Conservation (phyloP, 2,113 vertebrate species). For the Psammodynastes pulverulentus region DNA sequence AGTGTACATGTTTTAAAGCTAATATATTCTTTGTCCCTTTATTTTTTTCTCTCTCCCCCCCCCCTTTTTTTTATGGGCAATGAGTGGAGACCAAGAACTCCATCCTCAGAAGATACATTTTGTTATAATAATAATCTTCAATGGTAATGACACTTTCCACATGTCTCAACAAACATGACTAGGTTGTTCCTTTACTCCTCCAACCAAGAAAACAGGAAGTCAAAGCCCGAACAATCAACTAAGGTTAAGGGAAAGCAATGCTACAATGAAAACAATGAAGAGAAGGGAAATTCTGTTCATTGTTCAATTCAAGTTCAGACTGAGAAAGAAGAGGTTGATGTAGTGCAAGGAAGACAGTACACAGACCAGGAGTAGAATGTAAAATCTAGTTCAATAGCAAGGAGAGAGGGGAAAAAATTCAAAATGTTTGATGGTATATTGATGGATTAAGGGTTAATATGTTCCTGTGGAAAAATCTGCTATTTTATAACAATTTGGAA, state of each 20-base stretch:
- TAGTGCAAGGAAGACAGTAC: neutral
- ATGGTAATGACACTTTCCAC: neutral
- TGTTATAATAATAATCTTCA: neutral
- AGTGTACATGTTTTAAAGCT: neutral
- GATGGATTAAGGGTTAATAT: neutral
- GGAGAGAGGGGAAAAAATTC: neutral
- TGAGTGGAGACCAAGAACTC: neutral
- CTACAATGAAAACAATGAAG: neutral
- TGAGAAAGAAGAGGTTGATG: neutral
- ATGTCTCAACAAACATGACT: neutral
- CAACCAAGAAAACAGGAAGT: neutral
- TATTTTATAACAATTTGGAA: neutral
- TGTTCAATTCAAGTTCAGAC: neutral
- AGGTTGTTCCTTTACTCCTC: neutral
- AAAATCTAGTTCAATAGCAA: neutral
- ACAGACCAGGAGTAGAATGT: too few relatives aligned
- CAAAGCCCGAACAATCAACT: neutral
- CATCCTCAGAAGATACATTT: neutral
- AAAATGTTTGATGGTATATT: neutral
- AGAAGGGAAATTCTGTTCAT: neutral
- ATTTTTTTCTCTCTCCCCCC: neutral
- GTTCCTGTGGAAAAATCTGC: neutral
- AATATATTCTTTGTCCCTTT: neutral
- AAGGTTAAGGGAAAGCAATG: neutral
- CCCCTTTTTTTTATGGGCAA: neutral